A percentile compares a stretch with the other conserved stretches of the same genome.
Conservation (phyloP, 2,797 vertebrate species). For the Cheirogaleus major region DNA sequence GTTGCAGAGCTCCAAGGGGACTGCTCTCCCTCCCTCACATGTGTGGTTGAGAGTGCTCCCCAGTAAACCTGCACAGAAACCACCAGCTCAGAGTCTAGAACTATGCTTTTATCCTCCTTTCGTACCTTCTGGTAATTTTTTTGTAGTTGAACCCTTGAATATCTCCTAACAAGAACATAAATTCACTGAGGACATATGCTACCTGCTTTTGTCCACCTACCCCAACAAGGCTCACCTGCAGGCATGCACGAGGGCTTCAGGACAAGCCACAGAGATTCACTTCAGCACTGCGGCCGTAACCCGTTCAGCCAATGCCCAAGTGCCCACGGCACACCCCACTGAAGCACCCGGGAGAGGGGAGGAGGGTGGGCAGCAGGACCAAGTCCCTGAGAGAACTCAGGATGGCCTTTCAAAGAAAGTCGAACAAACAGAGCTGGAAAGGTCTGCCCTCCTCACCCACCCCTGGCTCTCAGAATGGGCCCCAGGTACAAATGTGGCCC, state of each 20-base stretch:
- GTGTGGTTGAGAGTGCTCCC: background rate
- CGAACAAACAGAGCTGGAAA: background rate
- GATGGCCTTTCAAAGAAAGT: background rate
- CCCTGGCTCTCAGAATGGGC: background rate
- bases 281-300: background rate
- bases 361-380: background rate
- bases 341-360: background rate
- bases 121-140: background rate
- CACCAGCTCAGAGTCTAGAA: background rate
- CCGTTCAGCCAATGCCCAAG: background rate
- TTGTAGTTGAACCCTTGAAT: background rate
- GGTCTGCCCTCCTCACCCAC: background rate
- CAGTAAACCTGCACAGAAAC: background rate
- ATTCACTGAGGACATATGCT: background rate
- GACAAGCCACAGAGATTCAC: background rate
- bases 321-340: rapidly evolving
- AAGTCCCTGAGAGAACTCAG: background rate
- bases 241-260: too few species aligned
- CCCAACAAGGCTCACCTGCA: background rate
- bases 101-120: background rate
- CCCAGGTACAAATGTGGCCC: background rate
- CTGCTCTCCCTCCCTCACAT: background rate
- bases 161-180: background rate
- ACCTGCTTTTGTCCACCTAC: background rate
- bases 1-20: background rate